Base-by-base conservation (phyloP, 2,113 vertebrate species). In the Danio rerio region DNA sequence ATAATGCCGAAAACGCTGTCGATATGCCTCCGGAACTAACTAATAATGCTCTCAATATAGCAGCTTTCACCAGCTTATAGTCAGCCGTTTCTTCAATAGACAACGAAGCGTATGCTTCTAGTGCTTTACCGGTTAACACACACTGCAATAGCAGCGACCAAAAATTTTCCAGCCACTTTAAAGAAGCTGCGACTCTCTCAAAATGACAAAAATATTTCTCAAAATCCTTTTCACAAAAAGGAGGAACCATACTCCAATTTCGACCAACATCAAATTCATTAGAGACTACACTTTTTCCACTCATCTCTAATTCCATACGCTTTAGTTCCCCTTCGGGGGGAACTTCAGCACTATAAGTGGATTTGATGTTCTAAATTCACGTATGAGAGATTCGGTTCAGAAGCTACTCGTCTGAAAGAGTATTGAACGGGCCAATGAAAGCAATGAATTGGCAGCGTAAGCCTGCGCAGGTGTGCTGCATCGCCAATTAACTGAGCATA, bases 151-250 rank as follows among this genome's bases (percentile, higher is more conserved):
- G n/a, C n/a, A n/a, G n/a, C n/a, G 45, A 47, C 16, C 65, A 47
- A 11, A 49, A 16, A 11, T 69, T 69, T 49, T 69, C 43, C 0
- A 43, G 43, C 66, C 16, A 69, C 16, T 69, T 69, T 11, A 69
- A 49, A 10, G n/a, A 69, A 45, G 9, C 6, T 9, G 65, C 43
- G 4, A 62, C n/a, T n/a, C 59, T 5, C 16, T 62, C 59, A 62
- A 62, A 62, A 12, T 63, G 61, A 31, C 61, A 63, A 8, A 63
- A 63, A 31, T 63, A 63, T 63, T 63, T 63, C 11, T 63, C 10
- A 0, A 63, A 10, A 12, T 63, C 61, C 21, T 31, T 31, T 6
- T 63, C 61, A 31, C 61, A 63, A 12, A 63, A 40, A 9, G 21
- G 20, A 31, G 61, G 61, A 31, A 63, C 61, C 61, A 63, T 63